Conservation (phyloP, 2,113 vertebrate species). For the Lethenteron reissneri region DNA sequence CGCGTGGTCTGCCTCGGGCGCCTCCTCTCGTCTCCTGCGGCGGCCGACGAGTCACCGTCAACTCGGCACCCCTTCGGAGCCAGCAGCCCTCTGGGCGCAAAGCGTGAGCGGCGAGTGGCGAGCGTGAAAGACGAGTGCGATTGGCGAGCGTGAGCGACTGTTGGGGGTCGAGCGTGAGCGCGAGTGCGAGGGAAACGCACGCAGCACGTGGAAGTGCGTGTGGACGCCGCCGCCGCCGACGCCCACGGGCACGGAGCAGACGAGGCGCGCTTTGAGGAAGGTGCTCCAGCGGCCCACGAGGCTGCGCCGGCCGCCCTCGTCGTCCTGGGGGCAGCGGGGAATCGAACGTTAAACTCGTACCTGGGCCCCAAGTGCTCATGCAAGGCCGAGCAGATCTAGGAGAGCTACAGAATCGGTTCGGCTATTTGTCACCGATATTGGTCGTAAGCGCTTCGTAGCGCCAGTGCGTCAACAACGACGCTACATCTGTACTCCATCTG, state of each 20-base stretch:
- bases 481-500: no score
- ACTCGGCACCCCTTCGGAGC: background rate
- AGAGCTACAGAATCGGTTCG: no score
- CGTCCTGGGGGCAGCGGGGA: slow-evolving; percentile 26
- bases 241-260: slow-evolving; percentile 37
- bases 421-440: no score
- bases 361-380: no score
- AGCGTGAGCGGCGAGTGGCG: background rate
- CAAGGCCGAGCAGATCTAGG: no score
- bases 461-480: no score
- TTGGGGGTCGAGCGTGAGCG: background rate
- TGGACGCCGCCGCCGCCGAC: slow-evolving; percentile 25
- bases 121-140: background rate
- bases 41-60: background rate
- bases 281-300: slow-evolving; percentile 68
- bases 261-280: slow-evolving; percentile 47
- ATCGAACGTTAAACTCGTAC: no score
- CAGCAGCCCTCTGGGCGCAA: background rate
- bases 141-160: background rate
- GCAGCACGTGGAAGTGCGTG: slow-evolving; percentile 43
- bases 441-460: no score
- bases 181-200: slow-evolving; percentile 19
- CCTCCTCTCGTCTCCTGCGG: background rate
- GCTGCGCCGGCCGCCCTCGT: slow-evolving; percentile 38
- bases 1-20: background rate